These are phyloP conservation scores for Polypterus senegalus DNA, from an alignment of 2,113 vertebrate species.

Conservation along the genomic window DNA sequence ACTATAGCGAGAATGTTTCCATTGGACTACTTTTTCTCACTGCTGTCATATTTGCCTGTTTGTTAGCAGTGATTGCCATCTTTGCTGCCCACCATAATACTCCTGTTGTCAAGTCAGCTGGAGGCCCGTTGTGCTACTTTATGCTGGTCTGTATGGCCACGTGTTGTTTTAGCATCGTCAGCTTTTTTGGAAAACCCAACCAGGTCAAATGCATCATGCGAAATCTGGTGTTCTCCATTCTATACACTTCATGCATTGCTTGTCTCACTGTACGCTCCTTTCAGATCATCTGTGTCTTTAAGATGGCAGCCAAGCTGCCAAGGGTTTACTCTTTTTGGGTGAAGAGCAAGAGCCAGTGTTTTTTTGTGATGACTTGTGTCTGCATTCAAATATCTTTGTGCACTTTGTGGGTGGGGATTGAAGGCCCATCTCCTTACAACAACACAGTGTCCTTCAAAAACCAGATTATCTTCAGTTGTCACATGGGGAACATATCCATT, in stretches of 20 bases:
- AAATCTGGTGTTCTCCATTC: constrained; percentile 38
- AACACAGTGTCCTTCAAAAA: constrained; percentile 26
- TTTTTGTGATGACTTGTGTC: constrained; percentile 39
- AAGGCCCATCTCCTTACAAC: constrained; percentile 32
- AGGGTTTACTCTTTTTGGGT: constrained; percentile 49
- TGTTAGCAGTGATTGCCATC: constrained; percentile 31
- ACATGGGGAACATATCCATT: rapidly evolving
- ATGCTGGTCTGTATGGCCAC: constrained; percentile 58
- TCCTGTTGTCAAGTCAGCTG: constrained; percentile 67
- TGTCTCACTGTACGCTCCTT: constrained; percentile 63
- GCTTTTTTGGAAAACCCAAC: constrained; percentile 54
- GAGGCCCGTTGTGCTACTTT: constrained; percentile 62
- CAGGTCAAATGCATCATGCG: constrained; percentile 38
- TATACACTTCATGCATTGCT: constrained; percentile 56
- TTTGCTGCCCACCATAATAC: constrained; percentile 53
- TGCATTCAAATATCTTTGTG: constrained; percentile 36
- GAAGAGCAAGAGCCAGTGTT: constrained; percentile 45
- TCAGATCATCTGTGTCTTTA: constrained; percentile 73
- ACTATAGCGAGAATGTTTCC: constrained; percentile 38
- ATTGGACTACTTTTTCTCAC: constrained; percentile 31
- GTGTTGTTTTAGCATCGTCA: constrained; percentile 47
- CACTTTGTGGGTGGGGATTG: constrained; percentile 14
- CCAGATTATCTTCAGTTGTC: constrained; percentile 51
- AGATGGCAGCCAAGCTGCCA: constrained; percentile 54
- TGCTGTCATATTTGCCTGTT: constrained; percentile 31